Base-by-base conservation (phyloP, 2,113 vertebrate species). In the Electrona antarctica region DNA sequence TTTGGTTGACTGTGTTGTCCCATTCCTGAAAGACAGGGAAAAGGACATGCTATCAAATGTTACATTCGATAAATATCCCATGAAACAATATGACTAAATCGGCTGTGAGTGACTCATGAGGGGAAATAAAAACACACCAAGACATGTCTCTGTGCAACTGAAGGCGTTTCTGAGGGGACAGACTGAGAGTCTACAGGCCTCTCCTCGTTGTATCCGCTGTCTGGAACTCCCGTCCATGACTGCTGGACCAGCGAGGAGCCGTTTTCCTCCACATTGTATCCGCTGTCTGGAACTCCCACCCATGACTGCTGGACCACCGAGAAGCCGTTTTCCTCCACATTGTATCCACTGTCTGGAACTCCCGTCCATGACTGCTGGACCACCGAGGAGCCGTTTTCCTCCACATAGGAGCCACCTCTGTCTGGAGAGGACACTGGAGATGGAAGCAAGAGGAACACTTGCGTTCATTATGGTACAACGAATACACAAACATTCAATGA, bases 361-460 rank as follows among this genome's bases (percentile, higher is more conserved):
- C 7, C 14, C 67, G 61, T 28, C 21, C 55, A 49, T 58, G 67
- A 63, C 14, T 56, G 77, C 13, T 71, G 73, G 56, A 82, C 77
- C 8, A 6, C 75, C 28, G 73, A 77, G 69, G 91, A 80, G 48
- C 74, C 66, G 0, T 15, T 7, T 8, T 81, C 67, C n/a, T 92
- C 91, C 58, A 50, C 4, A 47, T 0, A 7, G 0, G 79, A 83
- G 48, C n/a, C 63, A 33, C 74, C 78, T 5, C 59, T 54, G 56
- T 85, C 86, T 90, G 73, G 6, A 9, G 41, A 66, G 57, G 21
- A 59, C 28, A 29, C 15, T 29, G 21, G 7, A 6, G n/a, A 41
- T 41, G 33, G 5, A 41, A 41, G 33, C 33, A 41, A 41, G 33
- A 41, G 33, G 33, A 6, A 41, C 33, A 4, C 33, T 41, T 41